Evolutionary conservation across 2,888 invertebrate genomes (phyloP).

Genomic region (Hemicrepidius hirtus): DNA sequence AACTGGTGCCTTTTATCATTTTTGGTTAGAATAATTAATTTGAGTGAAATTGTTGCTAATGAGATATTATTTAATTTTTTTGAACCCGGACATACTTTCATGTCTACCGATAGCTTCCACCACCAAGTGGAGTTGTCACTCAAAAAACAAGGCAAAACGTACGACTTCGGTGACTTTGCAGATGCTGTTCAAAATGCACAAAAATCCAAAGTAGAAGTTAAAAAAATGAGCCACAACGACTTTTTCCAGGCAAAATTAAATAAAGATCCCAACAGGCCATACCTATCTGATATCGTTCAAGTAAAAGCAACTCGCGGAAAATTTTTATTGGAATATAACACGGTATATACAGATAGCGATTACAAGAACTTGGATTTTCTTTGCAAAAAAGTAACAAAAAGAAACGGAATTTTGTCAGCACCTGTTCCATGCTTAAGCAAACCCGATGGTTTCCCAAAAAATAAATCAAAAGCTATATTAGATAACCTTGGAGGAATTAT

Average conservation of each 20-base stretch:
- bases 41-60: background rate
- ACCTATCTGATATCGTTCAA: conserved; percentile 24
- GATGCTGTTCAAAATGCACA: conserved; percentile 42
- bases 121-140: conserved; percentile 20
- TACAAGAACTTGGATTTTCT: conserved; percentile 24
- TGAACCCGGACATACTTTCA: background rate
- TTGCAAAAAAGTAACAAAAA: conserved; percentile 17
- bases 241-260: conserved; percentile 41
- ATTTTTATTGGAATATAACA: conserved; percentile 21
- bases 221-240: conserved; percentile 34
- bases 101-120: conserved; percentile 52
- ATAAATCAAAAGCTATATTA: conserved; percentile 7
- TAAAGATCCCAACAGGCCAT: background rate
- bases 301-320: conserved; percentile 21
- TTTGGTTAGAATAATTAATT: background rate
- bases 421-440: background rate
- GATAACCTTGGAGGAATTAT: conserved; percentile 10
- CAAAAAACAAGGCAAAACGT: conserved; percentile 41
- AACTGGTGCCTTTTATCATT: background rate
- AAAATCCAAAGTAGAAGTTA: conserved; percentile 33
- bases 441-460: conserved; percentile 24
- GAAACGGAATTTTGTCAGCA: background rate
- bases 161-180: conserved; percentile 48
- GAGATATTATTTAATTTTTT: conserved; percentile 43
- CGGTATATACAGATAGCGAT: conserved; percentile 2